Conservation (phyloP, 2,888 invertebrate species). For the Callinectes sapidus region DNA sequence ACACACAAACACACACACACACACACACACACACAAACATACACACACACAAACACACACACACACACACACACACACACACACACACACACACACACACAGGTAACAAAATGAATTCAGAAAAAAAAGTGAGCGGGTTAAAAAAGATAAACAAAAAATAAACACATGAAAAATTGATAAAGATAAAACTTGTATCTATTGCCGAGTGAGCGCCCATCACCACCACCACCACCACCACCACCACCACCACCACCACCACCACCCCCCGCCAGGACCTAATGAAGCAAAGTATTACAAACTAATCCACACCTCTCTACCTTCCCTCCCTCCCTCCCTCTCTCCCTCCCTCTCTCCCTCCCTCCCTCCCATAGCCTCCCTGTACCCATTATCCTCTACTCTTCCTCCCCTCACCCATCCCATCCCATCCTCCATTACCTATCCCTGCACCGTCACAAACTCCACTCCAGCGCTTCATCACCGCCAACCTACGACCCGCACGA, state of each 20-base stretch:
- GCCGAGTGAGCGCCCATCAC: neutral
- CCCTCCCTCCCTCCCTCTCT: neutral
- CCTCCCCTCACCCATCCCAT: neutral
- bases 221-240: too few species aligned
- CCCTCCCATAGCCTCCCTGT: too few species aligned
- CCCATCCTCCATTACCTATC: neutral
- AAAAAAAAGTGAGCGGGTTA: neutral
- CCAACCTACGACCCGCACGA: neutral
- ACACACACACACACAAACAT: neutral
- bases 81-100: too few species aligned
- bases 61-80: neutral
- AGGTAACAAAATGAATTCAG: too few species aligned
- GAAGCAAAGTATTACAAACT: neutral
- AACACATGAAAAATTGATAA: neutral
- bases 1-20: neutral
- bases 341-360: neutral
- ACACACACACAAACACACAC: neutral
- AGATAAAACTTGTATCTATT: neutral
- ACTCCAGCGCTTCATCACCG: neutral
- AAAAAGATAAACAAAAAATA: neutral
- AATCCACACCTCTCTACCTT: neutral
- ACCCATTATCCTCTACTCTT: neutral
- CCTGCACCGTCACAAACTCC: neutral
- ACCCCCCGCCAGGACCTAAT: neutral
- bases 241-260: neutral